Conservation (phyloP, 2,888 invertebrate genomes). For the Alsophila aescularia region DNA sequence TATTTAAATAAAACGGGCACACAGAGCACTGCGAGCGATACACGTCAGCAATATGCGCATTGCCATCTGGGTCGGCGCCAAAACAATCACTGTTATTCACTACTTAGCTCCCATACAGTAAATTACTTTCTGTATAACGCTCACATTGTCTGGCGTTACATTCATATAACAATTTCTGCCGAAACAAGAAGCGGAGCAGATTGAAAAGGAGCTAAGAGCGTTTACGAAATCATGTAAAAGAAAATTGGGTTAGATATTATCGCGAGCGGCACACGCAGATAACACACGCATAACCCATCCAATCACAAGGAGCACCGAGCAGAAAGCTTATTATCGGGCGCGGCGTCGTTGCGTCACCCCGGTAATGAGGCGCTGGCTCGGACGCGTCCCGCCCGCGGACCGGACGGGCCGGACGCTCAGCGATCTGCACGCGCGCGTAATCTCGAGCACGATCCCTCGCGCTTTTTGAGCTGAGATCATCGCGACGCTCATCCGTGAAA, state of each 20-base stretch:
- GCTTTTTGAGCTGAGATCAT: constrained; percentile 82
- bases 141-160: constrained; percentile 26
- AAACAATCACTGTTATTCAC: constrained; percentile 82
- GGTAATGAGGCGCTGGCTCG: constrained; percentile 63
- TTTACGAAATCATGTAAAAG: constrained; percentile 65
- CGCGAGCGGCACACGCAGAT: constrained; percentile 69
- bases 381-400: constrained; percentile 42
- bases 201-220: constrained; percentile 56
- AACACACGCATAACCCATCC: constrained; percentile 81
- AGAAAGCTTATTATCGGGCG: constrained; percentile 78
- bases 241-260: constrained; percentile 75
- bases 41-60: constrained; percentile 70
- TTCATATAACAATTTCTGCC: constrained; percentile 43
- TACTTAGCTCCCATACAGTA: constrained; percentile 65
- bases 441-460: constrained; percentile 57
- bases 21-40: constrained; percentile 45
- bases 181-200: constrained; percentile 48
- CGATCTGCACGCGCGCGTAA: constrained; percentile 31
- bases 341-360: constrained; percentile 66
- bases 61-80: constrained; percentile 80
- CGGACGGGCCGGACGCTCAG: constrained; percentile 30
- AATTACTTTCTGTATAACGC: constrained; percentile 42
- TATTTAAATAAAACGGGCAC: constrained; percentile 35
- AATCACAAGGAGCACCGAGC: constrained; percentile 77
- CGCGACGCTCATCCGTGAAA: constrained; percentile 84